Evolutionary conservation across 2,888 invertebrate species (phyloP), one percentile per base, ranked within the genome.

Genomic region (Danaus chrysippus): DNA sequence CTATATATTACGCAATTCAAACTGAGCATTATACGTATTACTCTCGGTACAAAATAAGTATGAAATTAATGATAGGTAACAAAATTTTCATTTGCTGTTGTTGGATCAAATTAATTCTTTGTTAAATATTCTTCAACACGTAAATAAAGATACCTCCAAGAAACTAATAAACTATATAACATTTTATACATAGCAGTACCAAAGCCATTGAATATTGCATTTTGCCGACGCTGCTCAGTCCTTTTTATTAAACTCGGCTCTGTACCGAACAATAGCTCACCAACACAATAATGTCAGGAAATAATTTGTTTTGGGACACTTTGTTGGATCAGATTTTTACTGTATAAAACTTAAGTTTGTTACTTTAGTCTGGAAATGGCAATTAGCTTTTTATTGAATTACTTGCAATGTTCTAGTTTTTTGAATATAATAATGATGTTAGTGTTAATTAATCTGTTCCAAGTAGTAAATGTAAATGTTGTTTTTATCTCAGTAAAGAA

Each of bases 211-310:
- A 64, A 79, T 76, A 78, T 79, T 78, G 77, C 77, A 75, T 76
- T 76, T 73, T 71, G 64, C 76, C 76, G 76, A 70, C 72, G 73
- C 71, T 70, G 73, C 73, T 72, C 70, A 72, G 72, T 72, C 74
- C 70, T 76, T 78, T 79, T 76, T 79, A 81, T 81, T 79, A 78
- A 79, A 81, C 73, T 76, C 73, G 73, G 74, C 75, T 76, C 76
- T 78, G 76, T 63, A 61, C 63, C 63, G 63, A 68, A 79, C 76
- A 79, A 78, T 77, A 64, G 75, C 64, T 56, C 54, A 65, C 68
- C 70, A 66, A 68, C 70, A 73, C 72, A 71, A 71, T 71, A 70
- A 71, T 69, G 69, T 64, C 64, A 62, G 63, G 65, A 58, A 64
- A 71, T 67, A 67, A 66, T 63, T 66, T 63, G 63, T 66, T 66